Evolutionary conservation across 2,888 invertebrate species (phyloP).

Genomic region (Drosophila melanosoma): DNA sequence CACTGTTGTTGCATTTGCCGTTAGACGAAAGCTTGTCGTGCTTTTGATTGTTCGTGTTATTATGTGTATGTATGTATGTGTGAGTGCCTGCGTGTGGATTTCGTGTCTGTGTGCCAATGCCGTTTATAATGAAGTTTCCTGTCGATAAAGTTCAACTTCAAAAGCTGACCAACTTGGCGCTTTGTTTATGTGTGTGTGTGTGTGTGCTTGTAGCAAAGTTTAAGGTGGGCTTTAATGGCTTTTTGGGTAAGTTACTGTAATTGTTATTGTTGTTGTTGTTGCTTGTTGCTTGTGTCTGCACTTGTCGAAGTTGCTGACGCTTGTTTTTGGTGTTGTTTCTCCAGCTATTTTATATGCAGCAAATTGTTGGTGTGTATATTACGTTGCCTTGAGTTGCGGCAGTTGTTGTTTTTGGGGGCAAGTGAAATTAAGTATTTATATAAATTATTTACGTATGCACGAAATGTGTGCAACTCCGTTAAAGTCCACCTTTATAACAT

Average conservation of each 20-base stretch:
- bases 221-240: constrained; percentile 61
- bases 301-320: constrained; percentile 24
- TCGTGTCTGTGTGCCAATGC: constrained; percentile 69
- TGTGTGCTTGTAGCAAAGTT: constrained; percentile 45
- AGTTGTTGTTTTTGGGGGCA: constrained; percentile 11
- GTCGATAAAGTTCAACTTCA: constrained; percentile 75
- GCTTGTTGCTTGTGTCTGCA: constrained; percentile 28
- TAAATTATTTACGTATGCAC: constrained; percentile 1
- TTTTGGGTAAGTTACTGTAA: constrained; percentile 42
- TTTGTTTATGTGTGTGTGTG: constrained; percentile 10
- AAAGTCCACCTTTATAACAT: background rate
- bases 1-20: constrained; percentile 58
- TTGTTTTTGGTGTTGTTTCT: constrained; percentile 20
- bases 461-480: background rate
- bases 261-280: background rate
- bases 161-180: constrained; percentile 40
- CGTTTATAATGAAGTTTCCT: constrained; percentile 80
- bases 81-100: constrained; percentile 18
- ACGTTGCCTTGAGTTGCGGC: constrained; percentile 40
- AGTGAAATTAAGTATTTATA: constrained; percentile 11
- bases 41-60: constrained; percentile 8
- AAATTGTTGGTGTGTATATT: constrained; percentile 33
- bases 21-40: constrained; percentile 44
- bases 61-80: background rate
- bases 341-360: constrained; percentile 35